Conservation (phyloP, 92 coral and sea anemone species). For the Muricea muricata region DNA sequence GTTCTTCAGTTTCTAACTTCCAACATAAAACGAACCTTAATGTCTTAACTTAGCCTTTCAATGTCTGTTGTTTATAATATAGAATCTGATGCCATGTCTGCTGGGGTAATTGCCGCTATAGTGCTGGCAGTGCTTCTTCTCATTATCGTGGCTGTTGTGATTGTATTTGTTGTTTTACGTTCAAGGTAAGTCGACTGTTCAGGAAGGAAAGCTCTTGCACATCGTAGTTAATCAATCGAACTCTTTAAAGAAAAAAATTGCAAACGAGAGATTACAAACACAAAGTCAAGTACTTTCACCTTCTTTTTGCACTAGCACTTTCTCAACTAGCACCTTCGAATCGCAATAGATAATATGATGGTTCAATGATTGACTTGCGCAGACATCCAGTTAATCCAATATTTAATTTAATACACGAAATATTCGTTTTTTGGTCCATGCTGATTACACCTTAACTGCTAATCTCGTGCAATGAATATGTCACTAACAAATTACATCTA, state of each 20-base stretch:
- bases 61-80: neutral
- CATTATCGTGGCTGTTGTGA: constrained; percentile 23
- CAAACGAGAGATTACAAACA: no score
- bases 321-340: no score
- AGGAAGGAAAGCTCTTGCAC: neutral
- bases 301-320: no score
- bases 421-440: no score
- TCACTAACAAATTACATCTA: no score
- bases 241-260: no score
- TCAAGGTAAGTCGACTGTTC: constrained; percentile 49
- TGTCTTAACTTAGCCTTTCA: no score
- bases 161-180: constrained; percentile 3
- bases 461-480: neutral
- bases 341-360: no score
- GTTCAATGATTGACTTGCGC: neutral
- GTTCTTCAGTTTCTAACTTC: neutral
- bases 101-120: constrained; percentile 50
- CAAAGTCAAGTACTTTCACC: no score
- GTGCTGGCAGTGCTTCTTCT: constrained; percentile 29
- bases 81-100: constrained; percentile 29
- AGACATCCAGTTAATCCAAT: neutral
- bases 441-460: neutral
- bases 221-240: no score
- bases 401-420: no score
- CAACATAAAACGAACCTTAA: no score